A percentile compares a stretch with the other conserved stretches of the same genome.
Conservation (phyloP, 2,797 vertebrate genomes). For the Myotis vivesi region DNA sequence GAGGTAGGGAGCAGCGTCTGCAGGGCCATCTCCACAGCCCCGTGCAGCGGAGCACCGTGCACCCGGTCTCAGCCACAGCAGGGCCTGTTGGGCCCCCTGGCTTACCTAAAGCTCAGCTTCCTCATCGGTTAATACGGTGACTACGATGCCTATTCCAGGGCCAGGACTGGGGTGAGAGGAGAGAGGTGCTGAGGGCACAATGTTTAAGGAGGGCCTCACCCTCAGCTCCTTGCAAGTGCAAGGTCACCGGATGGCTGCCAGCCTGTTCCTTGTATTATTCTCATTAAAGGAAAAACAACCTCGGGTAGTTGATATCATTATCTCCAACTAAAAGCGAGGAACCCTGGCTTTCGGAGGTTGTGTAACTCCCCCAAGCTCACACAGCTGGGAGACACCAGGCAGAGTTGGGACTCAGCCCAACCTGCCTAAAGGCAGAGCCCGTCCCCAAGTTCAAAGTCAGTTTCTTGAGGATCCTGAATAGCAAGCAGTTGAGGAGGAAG, state of each 20-base stretch:
- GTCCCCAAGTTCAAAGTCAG: conserved; percentile 16
- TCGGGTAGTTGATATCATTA: accelerated
- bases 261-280: background rate
- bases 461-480: background rate
- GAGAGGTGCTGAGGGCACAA: background rate
- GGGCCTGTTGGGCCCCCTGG: background rate
- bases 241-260: background rate
- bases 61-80: background rate
- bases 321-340: background rate
- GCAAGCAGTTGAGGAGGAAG: background rate
- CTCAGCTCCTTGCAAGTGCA: background rate
- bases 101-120: background rate
- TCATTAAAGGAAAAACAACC: background rate
- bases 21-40: background rate
- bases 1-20: accelerated
- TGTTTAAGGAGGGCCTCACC: background rate
- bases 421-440: background rate
- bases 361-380: background rate
- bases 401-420: background rate
- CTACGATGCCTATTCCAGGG: background rate
- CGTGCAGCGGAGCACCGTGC: accelerated
- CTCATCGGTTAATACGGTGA: background rate
- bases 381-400: background rate
- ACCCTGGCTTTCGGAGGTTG: background rate
- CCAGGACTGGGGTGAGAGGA: background rate